Base-by-base conservation (phyloP, 1,140 invertebrate genomes). In the Microvelia longipes region DNA sequence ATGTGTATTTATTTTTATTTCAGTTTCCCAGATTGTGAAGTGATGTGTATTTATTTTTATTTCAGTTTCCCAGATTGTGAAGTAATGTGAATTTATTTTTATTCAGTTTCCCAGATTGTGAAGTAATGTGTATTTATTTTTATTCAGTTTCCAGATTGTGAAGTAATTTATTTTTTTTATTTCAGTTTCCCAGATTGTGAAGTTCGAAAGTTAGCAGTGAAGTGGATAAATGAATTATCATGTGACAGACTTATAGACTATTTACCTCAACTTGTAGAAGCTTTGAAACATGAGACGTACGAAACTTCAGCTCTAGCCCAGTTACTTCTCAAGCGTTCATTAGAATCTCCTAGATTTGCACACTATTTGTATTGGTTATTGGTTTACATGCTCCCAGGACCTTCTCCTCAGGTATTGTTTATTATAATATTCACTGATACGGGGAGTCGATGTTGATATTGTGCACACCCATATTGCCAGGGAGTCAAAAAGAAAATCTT, bases 361-460 rank as follows among this genome's bases (percentile, higher is more conserved):
- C 96, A 98, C 82, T 87, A 92, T 74, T 83, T 98, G 73, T 98
- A 97, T 80, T 99, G 96, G 96, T 80, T 94, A 27, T 76, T 96
- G 28, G 90, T 89, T 50, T 91, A 93, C 77, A 86, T 84, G 67
- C 80, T 91, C 70, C 90, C 89, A 13, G 87, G 87, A 65, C 83
- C 87, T 75, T 85, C 83, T 75, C 88, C 88, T 50, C 88, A 88
- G 76, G 84, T 86, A 75, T 75, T n/a, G n/a, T n/a, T n/a, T n/a
- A n/a, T n/a, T n/a, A n/a, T n/a, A n/a, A n/a, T n/a, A n/a, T n/a
- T n/a, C n/a, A n/a, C n/a, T n/a, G n/a, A n/a, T n/a, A n/a, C n/a
- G n/a, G n/a, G n/a, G n/a, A n/a, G n/a, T n/a, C n/a, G n/a, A n/a
- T n/a, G n/a, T n/a, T n/a, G n/a, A n/a, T n/a, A n/a, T n/a, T n/a